phyloP scores from a whole-genome alignment of 2,797 vertebrate species.

The Coilia nasus region DNA sequence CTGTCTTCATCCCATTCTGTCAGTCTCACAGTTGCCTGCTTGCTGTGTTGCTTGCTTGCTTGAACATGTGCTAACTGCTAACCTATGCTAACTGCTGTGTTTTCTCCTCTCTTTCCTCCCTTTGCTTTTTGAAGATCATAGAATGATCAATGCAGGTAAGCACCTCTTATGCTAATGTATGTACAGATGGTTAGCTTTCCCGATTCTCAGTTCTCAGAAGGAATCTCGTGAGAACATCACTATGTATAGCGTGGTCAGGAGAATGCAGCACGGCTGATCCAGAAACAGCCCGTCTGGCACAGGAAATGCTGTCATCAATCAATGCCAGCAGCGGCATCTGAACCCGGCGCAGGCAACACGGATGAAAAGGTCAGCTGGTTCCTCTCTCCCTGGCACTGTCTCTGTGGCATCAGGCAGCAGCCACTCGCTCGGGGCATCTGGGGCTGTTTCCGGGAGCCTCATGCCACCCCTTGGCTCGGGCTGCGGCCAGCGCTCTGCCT shows the following conservation, averaged over 20 bases:
- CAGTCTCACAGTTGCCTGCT: background rate
- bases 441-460: background rate
- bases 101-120: slow-evolving; percentile 42
- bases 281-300: slow-evolving; percentile 20
- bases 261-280: background rate
- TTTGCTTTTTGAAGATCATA: slow-evolving; percentile 75
- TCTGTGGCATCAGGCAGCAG: background rate
- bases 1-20: background rate
- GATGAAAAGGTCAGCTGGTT: slow-evolving; percentile 19
- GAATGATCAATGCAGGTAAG: slow-evolving; percentile 79
- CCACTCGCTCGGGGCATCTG: background rate
- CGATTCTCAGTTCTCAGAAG: too few relatives aligned
- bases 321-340: background rate
- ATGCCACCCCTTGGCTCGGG: background rate
- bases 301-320: slow-evolving; percentile 25
- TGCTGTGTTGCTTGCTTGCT: slow-evolving; percentile 22
- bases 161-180: slow-evolving; percentile 37
- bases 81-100: slow-evolving; percentile 40
- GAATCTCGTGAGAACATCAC: too few relatives aligned
- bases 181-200: too few relatives aligned
- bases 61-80: too few relatives aligned
- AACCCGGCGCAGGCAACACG: background rate
- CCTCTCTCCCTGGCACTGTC: background rate
- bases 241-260: background rate
- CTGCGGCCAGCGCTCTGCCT: background rate